phyloP scores from a whole-genome alignment of 2,888 invertebrate genomes.

The Cantharis rustica region DNA sequence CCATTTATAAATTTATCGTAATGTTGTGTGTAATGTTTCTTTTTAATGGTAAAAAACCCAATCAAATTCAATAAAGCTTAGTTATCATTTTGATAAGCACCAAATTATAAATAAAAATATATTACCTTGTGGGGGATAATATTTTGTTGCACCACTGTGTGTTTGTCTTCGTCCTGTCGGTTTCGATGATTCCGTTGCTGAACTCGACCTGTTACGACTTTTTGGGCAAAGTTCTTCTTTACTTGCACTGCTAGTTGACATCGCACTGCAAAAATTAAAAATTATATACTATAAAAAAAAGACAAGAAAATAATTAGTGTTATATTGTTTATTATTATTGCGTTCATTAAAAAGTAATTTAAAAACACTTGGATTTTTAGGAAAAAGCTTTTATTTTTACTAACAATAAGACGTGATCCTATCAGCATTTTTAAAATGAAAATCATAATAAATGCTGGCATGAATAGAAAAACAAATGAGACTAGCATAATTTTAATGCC shows the following conservation, averaged over 20 bases:
- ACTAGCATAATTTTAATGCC: too few relatives aligned
- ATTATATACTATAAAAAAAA: too few relatives aligned
- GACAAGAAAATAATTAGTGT: too few relatives aligned
- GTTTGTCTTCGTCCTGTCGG: conserved; percentile 62
- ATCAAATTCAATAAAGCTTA: not conserved
- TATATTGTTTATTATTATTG: too few relatives aligned
- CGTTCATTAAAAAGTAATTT: too few relatives aligned
- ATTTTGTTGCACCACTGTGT: conserved; percentile 39
- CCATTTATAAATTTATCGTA: not conserved
- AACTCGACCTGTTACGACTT: conserved; percentile 68
- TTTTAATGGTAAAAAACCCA: not conserved
- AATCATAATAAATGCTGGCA: too few relatives aligned
- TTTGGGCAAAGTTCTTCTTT: conserved; percentile 69
- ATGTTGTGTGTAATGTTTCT: not conserved
- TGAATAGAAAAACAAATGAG: too few relatives aligned
- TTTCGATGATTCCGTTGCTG: conserved; percentile 73
- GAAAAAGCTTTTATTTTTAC: too few relatives aligned
- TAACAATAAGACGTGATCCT: too few relatives aligned
- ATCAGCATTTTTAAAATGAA: too few relatives aligned
- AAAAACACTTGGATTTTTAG: too few relatives aligned
- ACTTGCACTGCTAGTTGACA: conserved; percentile 65
- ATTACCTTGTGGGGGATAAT: conserved; percentile 32
- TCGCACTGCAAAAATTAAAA: conserved; percentile 61
- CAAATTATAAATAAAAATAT: not conserved
- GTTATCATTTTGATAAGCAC: too few relatives aligned